Conservation (phyloP, 2,888 invertebrate species). For the Psylliodes chrysocephalus region DNA sequence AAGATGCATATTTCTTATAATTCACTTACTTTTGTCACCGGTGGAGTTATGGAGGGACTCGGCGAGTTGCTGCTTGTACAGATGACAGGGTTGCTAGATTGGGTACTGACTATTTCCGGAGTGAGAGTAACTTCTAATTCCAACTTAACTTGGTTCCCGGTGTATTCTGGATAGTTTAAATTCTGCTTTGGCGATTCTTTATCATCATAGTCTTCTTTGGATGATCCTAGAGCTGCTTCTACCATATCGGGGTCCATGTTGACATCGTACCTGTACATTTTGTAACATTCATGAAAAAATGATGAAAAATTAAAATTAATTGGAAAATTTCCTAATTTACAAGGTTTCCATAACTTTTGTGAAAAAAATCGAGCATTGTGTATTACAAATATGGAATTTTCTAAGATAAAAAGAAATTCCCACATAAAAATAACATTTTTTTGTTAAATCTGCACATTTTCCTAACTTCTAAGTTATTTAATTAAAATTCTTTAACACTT, state of each 20-base stretch:
- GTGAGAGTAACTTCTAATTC: constrained; percentile 72
- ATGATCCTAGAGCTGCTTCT: constrained; percentile 65
- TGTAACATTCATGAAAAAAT: too few species aligned
- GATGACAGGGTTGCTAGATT: constrained; percentile 67
- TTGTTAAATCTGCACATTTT: too few species aligned
- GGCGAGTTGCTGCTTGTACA: constrained; percentile 52
- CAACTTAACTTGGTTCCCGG: constrained; percentile 65
- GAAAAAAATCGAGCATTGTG: too few species aligned
- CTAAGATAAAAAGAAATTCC: too few species aligned
- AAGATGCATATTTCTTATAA: too few species aligned
- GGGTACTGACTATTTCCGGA: constrained; percentile 69
- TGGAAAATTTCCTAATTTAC: too few species aligned
- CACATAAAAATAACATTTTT: too few species aligned
- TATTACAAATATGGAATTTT: too few species aligned
- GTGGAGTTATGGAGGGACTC: constrained; percentile 10
- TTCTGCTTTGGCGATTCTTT: constrained; percentile 34
- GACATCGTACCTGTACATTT: constrained; percentile 60
- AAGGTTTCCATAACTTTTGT: too few species aligned
- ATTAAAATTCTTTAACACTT: too few species aligned
- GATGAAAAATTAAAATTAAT: too few species aligned
- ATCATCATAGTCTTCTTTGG: constrained; percentile 33
- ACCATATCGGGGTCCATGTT: constrained; percentile 66
- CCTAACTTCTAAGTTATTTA: too few species aligned
- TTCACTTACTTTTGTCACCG: constrained; percentile 27
- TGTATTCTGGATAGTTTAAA: constrained; percentile 42